These are phyloP conservation scores for Botia almorhae DNA, from an alignment of 2,797 vertebrate genomes.

Conservation along the genomic window DNA sequence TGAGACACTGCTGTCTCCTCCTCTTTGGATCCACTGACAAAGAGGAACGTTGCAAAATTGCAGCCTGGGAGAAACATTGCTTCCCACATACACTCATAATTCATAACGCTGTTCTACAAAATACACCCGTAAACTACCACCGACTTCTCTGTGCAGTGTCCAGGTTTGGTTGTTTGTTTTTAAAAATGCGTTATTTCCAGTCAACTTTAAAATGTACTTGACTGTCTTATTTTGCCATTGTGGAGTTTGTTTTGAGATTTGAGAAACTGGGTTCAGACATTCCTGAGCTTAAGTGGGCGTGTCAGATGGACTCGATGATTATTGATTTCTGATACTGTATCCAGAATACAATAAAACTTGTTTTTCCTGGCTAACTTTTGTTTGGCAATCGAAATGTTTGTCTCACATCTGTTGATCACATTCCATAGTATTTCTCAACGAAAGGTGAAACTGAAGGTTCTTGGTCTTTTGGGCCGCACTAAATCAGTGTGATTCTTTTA, in stretches of 20 bases:
- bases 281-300: not conserved
- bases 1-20: conserved; percentile 51
- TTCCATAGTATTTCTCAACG: conserved; percentile 10
- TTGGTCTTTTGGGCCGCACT: not conserved
- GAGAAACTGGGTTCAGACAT: not conserved
- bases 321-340: conserved; percentile 9
- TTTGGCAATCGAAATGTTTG: not conserved
- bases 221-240: not conserved
- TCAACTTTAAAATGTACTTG: not conserved
- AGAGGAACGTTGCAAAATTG: conserved; percentile 59
- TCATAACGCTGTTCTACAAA: conserved; percentile 29
- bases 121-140: not conserved
- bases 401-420: conserved; percentile 15
- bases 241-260: not conserved
- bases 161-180: conserved; percentile 3
- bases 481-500: too few species aligned
- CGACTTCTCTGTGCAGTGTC: not conserved
- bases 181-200: not conserved
- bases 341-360: not conserved
- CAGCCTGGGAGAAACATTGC: conserved; percentile 59
- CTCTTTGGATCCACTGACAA: conserved; percentile 55
- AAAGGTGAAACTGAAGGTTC: not conserved
- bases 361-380: conserved; percentile 23
- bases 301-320: not conserved
- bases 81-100: conserved; percentile 61